Base-by-base conservation (phyloP, 2,797 vertebrate genomes). In the Pseudocheirus occidentalis region DNA sequence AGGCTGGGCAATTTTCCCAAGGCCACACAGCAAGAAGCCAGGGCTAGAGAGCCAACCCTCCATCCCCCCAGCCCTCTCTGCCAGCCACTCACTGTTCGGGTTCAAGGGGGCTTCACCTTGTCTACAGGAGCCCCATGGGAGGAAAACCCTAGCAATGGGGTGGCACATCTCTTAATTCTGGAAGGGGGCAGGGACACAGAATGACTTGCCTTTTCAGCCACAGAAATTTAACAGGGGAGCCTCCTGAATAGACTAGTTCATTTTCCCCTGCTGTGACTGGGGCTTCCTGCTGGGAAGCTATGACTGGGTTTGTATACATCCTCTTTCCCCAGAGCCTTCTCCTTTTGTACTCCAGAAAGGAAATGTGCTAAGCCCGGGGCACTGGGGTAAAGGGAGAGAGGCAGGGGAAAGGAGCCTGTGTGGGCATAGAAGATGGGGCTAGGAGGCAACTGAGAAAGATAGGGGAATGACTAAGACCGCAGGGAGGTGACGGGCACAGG, bases 331-430 rank as follows among this genome's bases (percentile, higher is more conserved):
- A 59, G 73, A 94, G 87, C 9, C 53, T 96, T 59, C 96, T 94
- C 93, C 93, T 96, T 55, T 95, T 95, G 96, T 54, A 31, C 13
- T 96, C 95, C 94, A 98, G 97, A 98, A 95, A 95, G 93, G 2
- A 34, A 90, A 93, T 66, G 92, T 66, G 58, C 57, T 95, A 46
- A 55, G 90, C 87, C 4, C 87, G 0, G 1, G 92, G 92, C 97
- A 50, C 73, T 87, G 73, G 73, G 40, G 73, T 27, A 87, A 87
- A 87, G 73, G 73, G 40, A 87, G 40, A 87, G 73, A 87, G 40
- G 40, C 40, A 27, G 40, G 40, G 40, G 9, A 87, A 87, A 46
- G n/a, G 40, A 46, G 40, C 50, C 40, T 87, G 73, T 2, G 10
- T 87, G 40, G 40, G 73, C 73, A 50, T 27, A 40, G 40, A 87